Evolutionary conservation across 1,140 invertebrate species (phyloP).

Genomic region (Ips typographus): DNA sequence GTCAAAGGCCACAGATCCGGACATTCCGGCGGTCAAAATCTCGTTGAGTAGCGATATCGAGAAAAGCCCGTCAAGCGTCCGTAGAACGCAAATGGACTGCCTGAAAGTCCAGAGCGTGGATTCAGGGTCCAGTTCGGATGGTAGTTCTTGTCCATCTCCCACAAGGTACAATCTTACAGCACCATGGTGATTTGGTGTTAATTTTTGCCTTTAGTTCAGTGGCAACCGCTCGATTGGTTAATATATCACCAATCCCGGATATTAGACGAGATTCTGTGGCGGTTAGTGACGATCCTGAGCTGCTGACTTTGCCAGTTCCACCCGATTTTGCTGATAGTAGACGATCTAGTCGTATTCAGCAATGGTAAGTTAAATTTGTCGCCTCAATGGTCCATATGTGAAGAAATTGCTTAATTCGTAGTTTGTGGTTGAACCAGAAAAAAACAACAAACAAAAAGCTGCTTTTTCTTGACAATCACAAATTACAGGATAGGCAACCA

Average conservation of each 20-base stretch:
- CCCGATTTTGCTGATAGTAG: slow-evolving; percentile 74
- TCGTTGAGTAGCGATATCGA: slow-evolving; percentile 44
- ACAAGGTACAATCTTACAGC: slow-evolving; percentile 47
- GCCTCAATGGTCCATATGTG: background rate
- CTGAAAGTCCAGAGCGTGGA: slow-evolving; percentile 52
- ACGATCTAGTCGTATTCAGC: slow-evolving; percentile 54
- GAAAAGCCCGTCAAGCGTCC: slow-evolving; percentile 18
- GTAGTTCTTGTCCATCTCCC: slow-evolving; percentile 63
- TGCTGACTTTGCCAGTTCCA: slow-evolving; percentile 64
- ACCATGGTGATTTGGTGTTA: slow-evolving; percentile 38
- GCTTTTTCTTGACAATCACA: background rate
- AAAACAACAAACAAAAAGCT: background rate
- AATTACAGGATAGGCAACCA: too few species aligned
- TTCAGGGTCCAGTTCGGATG: slow-evolving; percentile 55
- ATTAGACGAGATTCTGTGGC: slow-evolving; percentile 62
- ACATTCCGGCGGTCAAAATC: slow-evolving; percentile 47
- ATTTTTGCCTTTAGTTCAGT: slow-evolving; percentile 17
- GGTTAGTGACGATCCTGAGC: slow-evolving; percentile 53
- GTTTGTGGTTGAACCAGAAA: background rate
- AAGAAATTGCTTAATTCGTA: background rate
- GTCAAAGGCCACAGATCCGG: slow-evolving; percentile 48
- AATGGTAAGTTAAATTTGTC: slow-evolving; percentile 27
- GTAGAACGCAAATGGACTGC: slow-evolving; percentile 32
- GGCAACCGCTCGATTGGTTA: slow-evolving; percentile 54
- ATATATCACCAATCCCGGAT: slow-evolving; percentile 69